Conservation (phyloP, 1,140 invertebrate species). For the Diprion similis region DNA sequence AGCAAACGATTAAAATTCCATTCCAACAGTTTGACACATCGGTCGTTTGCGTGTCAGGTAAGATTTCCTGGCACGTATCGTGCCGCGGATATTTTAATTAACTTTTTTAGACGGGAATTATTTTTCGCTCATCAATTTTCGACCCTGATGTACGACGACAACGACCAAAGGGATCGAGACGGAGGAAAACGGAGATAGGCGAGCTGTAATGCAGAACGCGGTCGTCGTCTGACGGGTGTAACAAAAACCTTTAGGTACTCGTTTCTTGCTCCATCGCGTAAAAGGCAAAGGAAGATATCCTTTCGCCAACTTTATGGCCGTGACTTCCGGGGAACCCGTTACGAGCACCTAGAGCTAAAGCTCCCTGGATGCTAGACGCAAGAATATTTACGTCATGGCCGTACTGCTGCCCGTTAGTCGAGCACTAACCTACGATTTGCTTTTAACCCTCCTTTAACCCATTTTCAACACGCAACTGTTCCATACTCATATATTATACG, state of each 20-base stretch:
- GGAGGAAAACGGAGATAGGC: background rate
- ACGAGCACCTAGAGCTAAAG: background rate
- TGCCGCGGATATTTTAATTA: too few species aligned
- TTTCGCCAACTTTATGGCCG: background rate
- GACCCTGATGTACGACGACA: too few species aligned
- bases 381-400: background rate
- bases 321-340: background rate
- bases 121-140: too few species aligned
- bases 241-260: background rate
- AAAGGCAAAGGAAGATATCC: background rate
- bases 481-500: background rate
- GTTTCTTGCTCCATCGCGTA: background rate
- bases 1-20: too few species aligned
- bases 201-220: background rate
- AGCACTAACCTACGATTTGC: background rate
- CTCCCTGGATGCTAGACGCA: background rate
- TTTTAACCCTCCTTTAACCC: background rate
- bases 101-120: too few species aligned
- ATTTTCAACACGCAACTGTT: background rate
- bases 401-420: too few species aligned
- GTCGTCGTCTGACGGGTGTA: background rate
- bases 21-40: too few species aligned
- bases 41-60: too few species aligned
- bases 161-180: too few species aligned
- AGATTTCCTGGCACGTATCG: too few species aligned